A percentile compares a stretch with the other conserved stretches of the same genome.
phyloP scores from a whole-genome alignment of 2,888 invertebrate species.

The Pollenia labialis region DNA sequence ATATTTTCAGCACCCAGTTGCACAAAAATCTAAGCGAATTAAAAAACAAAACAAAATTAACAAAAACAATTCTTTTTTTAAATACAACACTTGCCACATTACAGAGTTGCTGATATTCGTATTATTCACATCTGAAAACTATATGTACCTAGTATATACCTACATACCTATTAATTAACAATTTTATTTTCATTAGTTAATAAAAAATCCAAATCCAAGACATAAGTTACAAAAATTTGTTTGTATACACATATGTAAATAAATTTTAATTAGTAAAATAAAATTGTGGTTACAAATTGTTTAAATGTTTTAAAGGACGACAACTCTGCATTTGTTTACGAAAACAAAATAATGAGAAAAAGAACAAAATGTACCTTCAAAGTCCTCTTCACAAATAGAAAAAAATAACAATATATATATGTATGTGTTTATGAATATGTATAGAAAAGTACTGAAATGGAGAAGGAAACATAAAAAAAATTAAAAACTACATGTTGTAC shows the following conservation, averaged over 20 bases:
- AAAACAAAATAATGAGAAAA: constrained; percentile 45
- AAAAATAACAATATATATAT: constrained; percentile 16
- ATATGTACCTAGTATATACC: no score
- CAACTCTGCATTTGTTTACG: constrained; percentile 66
- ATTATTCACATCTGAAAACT: neutral
- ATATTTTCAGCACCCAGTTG: constrained; percentile 8
- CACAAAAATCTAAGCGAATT: neutral
- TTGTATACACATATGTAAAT: no score
- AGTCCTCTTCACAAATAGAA: constrained; percentile 34
- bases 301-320: neutral
- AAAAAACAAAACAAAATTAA: neutral
- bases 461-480: constrained; percentile 59
- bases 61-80: constrained; percentile 13
- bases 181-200: neutral
- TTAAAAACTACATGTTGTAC: constrained; percentile 65
- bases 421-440: constrained; percentile 11
- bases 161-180: neutral
- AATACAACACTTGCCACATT: constrained; percentile 21
- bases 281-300: constrained; percentile 2
- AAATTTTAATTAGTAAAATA: neutral
- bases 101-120: constrained; percentile 4
- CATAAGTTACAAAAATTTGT: neutral
- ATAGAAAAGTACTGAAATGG: constrained; percentile 17
- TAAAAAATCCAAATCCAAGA: neutral
- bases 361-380: constrained; percentile 38